phyloP scores from a whole-genome alignment of 37 sponge, comb jelly and placozoan genomes.

The Spongilla lacustris region DNA sequence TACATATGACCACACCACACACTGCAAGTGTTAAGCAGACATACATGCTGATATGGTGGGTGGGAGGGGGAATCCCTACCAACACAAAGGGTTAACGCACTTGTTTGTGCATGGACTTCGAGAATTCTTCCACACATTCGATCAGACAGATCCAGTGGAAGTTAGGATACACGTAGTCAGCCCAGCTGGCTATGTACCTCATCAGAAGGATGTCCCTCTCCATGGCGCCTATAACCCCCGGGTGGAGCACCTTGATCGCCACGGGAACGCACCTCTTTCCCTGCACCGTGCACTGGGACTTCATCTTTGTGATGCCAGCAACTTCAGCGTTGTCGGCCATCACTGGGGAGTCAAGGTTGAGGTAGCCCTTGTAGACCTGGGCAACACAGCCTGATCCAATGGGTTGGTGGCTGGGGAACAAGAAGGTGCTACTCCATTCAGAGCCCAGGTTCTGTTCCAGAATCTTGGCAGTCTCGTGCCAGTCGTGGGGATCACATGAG shows the following conservation, averaged over 20 bases:
- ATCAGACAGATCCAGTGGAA: constrained; percentile 64
- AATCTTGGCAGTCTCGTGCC: constrained; percentile 45
- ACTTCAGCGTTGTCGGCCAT: neutral
- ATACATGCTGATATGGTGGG: too few species aligned
- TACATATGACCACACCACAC: neutral
- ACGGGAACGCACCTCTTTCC: constrained; percentile 26
- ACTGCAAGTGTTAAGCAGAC: too few species aligned
- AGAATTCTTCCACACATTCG: constrained; percentile 69
- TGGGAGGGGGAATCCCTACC: too few species aligned
- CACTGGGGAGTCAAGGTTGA: constrained; percentile 13
- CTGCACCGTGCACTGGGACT: neutral
- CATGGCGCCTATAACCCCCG: constrained; percentile 39
- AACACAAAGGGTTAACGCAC: constrained; percentile 2
- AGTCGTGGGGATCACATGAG: constrained; percentile 45
- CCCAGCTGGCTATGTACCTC: constrained; percentile 58
- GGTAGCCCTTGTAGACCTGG: constrained; percentile 65
- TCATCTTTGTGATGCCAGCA: too few species aligned
- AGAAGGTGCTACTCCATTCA: constrained; percentile 44
- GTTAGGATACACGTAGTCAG: constrained; percentile 61
- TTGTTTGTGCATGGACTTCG: constrained; percentile 53
- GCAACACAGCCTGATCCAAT: constrained; percentile 81
- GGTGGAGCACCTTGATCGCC: constrained; percentile 76
- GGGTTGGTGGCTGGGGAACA: constrained; percentile 21
- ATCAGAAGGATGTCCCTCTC: constrained; percentile 53
- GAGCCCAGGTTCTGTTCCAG: constrained; percentile 46